phyloP scores from a whole-genome alignment of 2,888 invertebrate genomes.

The Drosophila stalkeri region DNA sequence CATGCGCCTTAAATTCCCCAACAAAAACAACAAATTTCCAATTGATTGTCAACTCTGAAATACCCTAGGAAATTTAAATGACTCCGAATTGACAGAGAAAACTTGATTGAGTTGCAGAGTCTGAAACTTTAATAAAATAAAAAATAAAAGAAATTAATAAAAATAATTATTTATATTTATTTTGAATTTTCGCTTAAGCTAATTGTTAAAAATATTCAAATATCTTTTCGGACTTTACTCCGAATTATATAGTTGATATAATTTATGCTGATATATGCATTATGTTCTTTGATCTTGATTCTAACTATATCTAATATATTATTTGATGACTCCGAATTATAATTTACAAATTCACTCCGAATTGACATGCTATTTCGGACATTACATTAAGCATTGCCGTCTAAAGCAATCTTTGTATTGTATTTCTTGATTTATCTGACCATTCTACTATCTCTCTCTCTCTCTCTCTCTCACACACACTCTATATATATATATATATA shows the following conservation, averaged over 20 bases:
- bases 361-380: too few species aligned
- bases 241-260: neutral
- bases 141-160: too few species aligned
- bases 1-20: neutral
- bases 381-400: too few species aligned
- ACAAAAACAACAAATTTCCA: neutral
- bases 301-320: neutral
- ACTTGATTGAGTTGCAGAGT: neutral
- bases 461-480: too few species aligned
- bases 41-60: neutral
- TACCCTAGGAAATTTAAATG: neutral
- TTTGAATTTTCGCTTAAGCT: too few species aligned
- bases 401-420: too few species aligned
- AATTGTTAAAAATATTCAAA: too few species aligned
- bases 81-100: neutral
- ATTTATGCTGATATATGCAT: neutral
- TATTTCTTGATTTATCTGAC: too few species aligned
- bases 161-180: too few species aligned
- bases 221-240: neutral
- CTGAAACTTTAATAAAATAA: too few species aligned
- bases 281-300: neutral
- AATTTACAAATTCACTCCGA: neutral
- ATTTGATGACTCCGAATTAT: neutral
- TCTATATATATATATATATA: too few species aligned
- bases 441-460: too few species aligned